Evolutionary conservation across 2,113 vertebrate genomes (phyloP).

Genomic region (Gasterosteus aculeatus): DNA sequence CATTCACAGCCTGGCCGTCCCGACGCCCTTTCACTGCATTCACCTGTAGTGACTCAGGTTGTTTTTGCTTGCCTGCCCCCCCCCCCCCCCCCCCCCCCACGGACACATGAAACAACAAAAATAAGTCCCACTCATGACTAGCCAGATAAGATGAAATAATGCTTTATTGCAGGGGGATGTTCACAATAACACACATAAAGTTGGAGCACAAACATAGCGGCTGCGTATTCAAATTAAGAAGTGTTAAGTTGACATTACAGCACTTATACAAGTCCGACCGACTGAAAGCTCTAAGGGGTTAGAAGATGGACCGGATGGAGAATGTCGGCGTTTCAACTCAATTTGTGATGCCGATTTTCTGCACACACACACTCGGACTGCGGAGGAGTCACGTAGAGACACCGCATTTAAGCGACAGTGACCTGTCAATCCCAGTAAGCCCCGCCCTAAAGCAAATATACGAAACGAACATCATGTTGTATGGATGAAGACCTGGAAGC

Average conservation of each 20-base stretch:
- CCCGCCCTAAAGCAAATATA: background rate
- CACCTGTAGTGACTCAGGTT: slow-evolving; percentile 1
- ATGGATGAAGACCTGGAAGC: no score
- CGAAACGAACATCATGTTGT: no score
- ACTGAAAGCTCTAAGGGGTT: background rate
- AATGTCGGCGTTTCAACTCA: background rate
- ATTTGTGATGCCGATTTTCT: no score
- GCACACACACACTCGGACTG: no score
- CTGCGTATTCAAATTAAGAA: background rate
- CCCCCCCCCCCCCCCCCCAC: background rate
- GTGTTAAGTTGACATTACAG: background rate
- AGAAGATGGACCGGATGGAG: background rate
- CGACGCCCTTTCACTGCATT: slow-evolving; percentile 18
- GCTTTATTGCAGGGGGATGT: background rate
- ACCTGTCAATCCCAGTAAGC: no score
- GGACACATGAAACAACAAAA: background rate
- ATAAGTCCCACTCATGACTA: slow-evolving; percentile 11
- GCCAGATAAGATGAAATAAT: background rate
- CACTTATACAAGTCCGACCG: background rate
- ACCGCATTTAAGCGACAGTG: no score
- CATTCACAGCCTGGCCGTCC: slow-evolving; percentile 45
- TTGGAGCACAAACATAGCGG: background rate
- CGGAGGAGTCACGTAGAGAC: no score
- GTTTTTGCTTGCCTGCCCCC: background rate
- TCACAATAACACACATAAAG: slow-evolving; percentile 12